These are phyloP conservation scores for Calyptommatus sinebrachiatus DNA, from an alignment of 2,113 vertebrate genomes.

Conservation along the genomic window DNA sequence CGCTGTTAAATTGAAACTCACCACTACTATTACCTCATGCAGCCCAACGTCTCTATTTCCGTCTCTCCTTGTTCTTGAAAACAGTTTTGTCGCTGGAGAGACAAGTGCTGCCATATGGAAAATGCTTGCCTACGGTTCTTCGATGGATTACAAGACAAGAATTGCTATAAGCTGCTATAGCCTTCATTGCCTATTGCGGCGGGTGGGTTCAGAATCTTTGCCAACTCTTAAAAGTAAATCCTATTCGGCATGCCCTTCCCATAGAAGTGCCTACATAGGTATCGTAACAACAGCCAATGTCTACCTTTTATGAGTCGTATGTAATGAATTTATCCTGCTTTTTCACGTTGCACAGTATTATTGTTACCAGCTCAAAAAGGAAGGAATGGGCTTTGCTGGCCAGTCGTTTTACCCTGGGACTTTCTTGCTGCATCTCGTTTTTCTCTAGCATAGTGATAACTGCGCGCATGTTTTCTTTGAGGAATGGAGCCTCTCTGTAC, in stretches of 20 bases:
- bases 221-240: fast-evolving
- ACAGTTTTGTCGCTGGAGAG: not conserved
- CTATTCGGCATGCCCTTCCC: not conserved
- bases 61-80: not conserved
- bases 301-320: conserved; percentile 62
- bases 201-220: not conserved
- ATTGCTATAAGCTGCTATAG: not conserved
- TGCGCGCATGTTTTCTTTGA: conserved; percentile 64
- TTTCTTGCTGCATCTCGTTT: conserved; percentile 70
- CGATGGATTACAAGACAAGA: not conserved
- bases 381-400: conserved; percentile 39
- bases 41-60: not conserved
- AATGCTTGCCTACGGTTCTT: not conserved
- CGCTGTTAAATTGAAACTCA: no score
- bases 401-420: conserved; percentile 58
- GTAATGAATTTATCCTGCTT: conserved; percentile 62
- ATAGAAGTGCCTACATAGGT: conserved; percentile 13
- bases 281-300: conserved; percentile 17
- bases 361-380: conserved; percentile 52
- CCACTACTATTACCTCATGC: not conserved
- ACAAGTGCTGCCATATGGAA: not conserved
- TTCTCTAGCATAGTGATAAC: conserved; percentile 76
- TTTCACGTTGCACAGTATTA: conserved; percentile 62
- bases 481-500: conserved; percentile 66
- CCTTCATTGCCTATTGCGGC: conserved; percentile 8